A percentile compares a stretch with the other conserved stretches of the same genome.
These are phyloP conservation scores for Spisula subtruncata DNA, from an alignment of 2,888 invertebrate genomes.

Conservation along the genomic window DNA sequence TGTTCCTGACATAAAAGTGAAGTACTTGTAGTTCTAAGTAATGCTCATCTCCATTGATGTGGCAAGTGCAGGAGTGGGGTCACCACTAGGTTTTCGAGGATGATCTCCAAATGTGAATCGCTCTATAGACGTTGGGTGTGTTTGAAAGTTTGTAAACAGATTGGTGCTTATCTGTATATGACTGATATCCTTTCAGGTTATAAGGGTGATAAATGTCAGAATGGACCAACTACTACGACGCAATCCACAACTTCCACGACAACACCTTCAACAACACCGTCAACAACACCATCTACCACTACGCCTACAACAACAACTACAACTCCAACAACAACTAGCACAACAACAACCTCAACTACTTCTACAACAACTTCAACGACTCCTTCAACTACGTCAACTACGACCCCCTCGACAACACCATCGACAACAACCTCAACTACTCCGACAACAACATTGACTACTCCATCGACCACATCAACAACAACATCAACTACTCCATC, in stretches of 20 bases:
- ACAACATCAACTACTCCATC: neutral
- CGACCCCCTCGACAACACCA: neutral
- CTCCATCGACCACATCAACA: neutral
- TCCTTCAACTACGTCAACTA: neutral
- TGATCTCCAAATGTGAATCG: too few relatives aligned
- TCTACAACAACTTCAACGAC: neutral
- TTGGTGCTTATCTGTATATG: too few relatives aligned
- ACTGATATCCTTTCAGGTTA: constrained; percentile 20
- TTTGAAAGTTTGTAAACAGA: too few relatives aligned
- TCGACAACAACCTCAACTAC: neutral
- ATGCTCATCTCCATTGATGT: too few relatives aligned
- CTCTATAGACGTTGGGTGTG: too few relatives aligned
- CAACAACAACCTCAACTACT: neutral
- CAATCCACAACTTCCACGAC: constrained; percentile 49
- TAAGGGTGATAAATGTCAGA: constrained; percentile 45
- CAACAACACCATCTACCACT: neutral
- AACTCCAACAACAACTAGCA: neutral
- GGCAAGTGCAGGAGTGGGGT: too few relatives aligned
- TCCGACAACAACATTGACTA: neutral
- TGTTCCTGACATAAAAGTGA: too few relatives aligned
- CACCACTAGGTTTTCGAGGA: too few relatives aligned
- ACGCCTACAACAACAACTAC: neutral
- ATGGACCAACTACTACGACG: constrained; percentile 44
- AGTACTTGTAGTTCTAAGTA: too few relatives aligned
- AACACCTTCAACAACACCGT: neutral